Percentiles rank a stretch among this genome's conserved stretches.
Evolutionary conservation across 2,113 vertebrate species (phyloP).

Genomic region (Myiozetetes cayanensis): DNA sequence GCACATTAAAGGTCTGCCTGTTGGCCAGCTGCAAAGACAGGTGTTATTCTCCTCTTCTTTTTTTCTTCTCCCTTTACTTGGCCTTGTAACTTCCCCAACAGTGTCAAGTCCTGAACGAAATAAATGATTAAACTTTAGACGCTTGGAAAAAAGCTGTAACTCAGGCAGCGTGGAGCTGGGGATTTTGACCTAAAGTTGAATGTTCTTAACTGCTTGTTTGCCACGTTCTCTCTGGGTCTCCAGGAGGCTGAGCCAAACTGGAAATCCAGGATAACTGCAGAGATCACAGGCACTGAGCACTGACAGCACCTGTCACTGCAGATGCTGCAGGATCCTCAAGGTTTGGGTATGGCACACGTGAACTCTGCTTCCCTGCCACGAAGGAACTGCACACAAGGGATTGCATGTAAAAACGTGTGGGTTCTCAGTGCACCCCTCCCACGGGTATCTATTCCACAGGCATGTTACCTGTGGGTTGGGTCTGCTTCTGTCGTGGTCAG

Average conservation of each 20-base stretch:
- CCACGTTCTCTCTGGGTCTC: not conserved
- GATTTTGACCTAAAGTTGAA: not conserved
- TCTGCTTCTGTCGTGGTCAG: not conserved
- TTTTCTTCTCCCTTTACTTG: constrained; percentile 37
- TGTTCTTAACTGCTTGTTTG: not conserved
- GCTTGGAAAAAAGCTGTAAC: not conserved
- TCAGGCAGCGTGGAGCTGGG: not conserved
- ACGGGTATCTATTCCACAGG: not conserved
- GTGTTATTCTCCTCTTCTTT: constrained; percentile 67
- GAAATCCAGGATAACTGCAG: not conserved
- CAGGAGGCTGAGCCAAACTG: not conserved
- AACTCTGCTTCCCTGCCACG: not conserved
- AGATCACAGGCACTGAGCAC: not conserved
- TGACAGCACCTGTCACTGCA: not conserved
- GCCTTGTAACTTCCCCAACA: constrained; percentile 36
- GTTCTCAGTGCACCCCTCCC: not conserved
- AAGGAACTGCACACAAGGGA: not conserved
- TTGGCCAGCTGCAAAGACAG: constrained; percentile 78
- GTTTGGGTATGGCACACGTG: accelerated
- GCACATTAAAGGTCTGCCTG: constrained; percentile 70
- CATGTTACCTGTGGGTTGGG: not conserved
- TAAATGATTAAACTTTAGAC: not conserved
- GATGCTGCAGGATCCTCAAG: not conserved
- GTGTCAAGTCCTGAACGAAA: constrained; percentile 8
- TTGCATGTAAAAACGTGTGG: not conserved